Conservation (phyloP, 2,888 invertebrate species). For the Pheosia tremula region DNA sequence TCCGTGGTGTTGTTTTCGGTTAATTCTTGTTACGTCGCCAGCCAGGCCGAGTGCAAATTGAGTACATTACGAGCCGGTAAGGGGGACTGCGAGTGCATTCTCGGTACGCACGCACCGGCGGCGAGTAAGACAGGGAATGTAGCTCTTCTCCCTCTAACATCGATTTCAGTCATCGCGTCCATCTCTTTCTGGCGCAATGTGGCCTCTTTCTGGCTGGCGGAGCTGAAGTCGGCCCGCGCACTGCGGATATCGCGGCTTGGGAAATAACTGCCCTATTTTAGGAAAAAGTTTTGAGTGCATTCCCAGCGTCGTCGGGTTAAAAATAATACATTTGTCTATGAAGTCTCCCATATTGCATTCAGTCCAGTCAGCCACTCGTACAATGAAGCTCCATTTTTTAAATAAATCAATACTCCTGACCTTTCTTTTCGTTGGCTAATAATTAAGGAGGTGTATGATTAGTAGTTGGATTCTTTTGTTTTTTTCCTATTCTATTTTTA, state of each 20-base stretch:
- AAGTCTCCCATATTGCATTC: conserved; percentile 2
- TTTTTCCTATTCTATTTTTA: too few relatives aligned
- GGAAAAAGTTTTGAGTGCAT: conserved; percentile 50
- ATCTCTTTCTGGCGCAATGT: conserved; percentile 60
- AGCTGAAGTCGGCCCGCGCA: conserved; percentile 42
- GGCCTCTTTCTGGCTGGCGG: conserved; percentile 51
- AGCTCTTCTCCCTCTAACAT: conserved; percentile 54
- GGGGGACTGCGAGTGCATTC: conserved; percentile 60
- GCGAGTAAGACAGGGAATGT: conserved; percentile 51
- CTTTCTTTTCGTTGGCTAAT: neutral
- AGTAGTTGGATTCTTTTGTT: too few relatives aligned
- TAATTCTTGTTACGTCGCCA: conserved; percentile 42
- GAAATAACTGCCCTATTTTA: conserved; percentile 64
- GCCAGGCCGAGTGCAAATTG: conserved; percentile 41
- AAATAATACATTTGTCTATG: conserved; percentile 33
- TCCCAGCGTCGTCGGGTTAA: conserved; percentile 30
- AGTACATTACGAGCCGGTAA: conserved; percentile 51
- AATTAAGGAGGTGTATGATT: too few relatives aligned
- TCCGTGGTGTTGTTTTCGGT: conserved; percentile 25
- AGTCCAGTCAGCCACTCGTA: neutral
- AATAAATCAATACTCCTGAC: neutral
- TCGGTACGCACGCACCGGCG: conserved; percentile 65
- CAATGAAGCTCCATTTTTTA: neutral
- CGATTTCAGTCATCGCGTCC: conserved; percentile 69
- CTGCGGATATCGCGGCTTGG: conserved; percentile 65